These are phyloP conservation scores for Avahi laniger DNA, from an alignment of 2,797 vertebrate genomes.

Conservation along the genomic window DNA sequence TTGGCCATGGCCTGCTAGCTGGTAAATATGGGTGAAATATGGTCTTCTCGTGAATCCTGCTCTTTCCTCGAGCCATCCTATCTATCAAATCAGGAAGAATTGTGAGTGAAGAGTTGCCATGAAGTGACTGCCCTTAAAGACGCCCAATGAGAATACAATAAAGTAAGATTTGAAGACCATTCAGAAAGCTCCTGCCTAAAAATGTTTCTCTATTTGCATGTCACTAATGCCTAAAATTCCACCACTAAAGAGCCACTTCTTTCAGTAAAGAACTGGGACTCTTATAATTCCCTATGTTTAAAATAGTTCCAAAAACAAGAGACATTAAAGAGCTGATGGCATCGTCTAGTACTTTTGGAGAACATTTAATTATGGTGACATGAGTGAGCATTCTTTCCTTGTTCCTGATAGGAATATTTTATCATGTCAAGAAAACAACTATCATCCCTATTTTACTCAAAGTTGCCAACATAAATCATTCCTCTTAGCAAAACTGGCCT, in stretches of 20 bases:
- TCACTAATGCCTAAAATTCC: not conserved
- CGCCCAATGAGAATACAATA: not conserved
- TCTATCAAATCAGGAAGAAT: not conserved
- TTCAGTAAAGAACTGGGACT: not conserved
- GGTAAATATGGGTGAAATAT: not conserved
- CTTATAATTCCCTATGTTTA: not conserved
- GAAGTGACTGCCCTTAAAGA: not conserved
- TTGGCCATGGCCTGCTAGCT: not conserved
- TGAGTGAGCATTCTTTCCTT: not conserved
- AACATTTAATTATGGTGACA: not conserved
- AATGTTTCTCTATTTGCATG: not conserved
- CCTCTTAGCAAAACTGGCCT: not conserved
- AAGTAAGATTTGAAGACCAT: not conserved
- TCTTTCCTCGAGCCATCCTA: not conserved
- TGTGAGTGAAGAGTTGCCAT: not conserved
- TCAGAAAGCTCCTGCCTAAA: slow-evolving; percentile 6
- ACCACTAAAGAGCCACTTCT: not conserved
- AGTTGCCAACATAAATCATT: slow-evolving; percentile 37
- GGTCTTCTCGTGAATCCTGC: not conserved
- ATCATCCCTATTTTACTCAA: slow-evolving; percentile 40
- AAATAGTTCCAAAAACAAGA: not conserved
- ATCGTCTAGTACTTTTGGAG: not conserved
- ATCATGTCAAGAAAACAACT: slow-evolving; percentile 35
- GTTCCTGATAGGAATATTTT: not conserved
- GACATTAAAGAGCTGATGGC: not conserved